Evolutionary conservation across 2,113 vertebrate species (phyloP).

Genomic region (Podarcis cretensis): DNA sequence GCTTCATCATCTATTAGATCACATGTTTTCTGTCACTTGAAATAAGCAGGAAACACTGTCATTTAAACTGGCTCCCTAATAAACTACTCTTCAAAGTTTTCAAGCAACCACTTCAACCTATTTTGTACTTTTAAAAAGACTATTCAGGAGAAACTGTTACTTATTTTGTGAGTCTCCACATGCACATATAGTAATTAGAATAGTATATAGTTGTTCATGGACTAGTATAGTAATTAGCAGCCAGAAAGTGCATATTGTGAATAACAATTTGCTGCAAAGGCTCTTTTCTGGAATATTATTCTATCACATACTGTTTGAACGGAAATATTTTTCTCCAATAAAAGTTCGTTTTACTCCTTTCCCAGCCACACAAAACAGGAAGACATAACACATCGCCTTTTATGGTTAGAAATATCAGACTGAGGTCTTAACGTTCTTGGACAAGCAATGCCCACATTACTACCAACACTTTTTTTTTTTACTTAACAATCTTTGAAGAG

Average conservation of each 20-base stretch:
- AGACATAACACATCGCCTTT: conserved; percentile 77
- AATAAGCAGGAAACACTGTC: not conserved
- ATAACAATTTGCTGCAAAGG: conserved; percentile 35
- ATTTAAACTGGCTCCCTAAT: not conserved
- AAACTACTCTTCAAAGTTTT: not conserved
- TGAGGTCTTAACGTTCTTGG: conserved; percentile 75
- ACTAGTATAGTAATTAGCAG: conserved; percentile 2
- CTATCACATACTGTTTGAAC: conserved; percentile 72
- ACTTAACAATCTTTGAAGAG: conserved; percentile 68
- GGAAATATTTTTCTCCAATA: conserved; percentile 78
- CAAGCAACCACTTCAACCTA: conserved; percentile 14
- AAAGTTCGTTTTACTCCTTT: conserved; percentile 79
- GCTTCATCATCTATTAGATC: not conserved
- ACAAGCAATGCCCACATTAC: conserved; percentile 68
- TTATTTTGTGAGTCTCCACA: not conserved
- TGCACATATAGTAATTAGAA: not conserved
- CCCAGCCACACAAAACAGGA: conserved; percentile 75
- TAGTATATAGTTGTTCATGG: conserved; percentile 15
- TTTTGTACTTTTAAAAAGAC: not conserved
- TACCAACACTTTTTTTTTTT: conserved; percentile 62
- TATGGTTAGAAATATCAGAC: conserved; percentile 75
- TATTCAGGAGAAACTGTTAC: not conserved
- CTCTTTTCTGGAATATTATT: conserved; percentile 66
- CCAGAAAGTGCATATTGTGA: conserved; percentile 8
- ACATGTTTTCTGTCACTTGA: not conserved